Evolutionary conservation across 2,113 vertebrate genomes (phyloP).

Genomic region (Brachyhypopomus occidentalis): DNA sequence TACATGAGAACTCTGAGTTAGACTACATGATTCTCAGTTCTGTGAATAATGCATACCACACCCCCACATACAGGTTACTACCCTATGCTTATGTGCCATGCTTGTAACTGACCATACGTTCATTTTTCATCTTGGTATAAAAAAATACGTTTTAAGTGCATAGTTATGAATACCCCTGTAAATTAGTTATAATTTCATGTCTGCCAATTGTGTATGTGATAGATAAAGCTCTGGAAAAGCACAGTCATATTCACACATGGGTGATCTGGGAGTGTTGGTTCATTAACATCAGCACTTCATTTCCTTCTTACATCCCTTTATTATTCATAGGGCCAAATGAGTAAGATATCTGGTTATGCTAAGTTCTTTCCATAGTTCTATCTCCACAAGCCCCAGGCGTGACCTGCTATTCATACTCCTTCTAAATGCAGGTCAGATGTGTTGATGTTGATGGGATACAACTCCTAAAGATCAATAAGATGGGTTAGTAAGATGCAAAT

Average conservation of each 20-base stretch:
- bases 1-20: not conserved
- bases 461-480: not conserved
- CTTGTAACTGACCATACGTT: not conserved
- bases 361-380: conserved; percentile 10
- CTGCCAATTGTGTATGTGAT: not conserved
- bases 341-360: not conserved
- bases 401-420: not conserved
- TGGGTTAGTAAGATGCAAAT: not conserved
- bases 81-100: not conserved
- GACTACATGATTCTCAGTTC: not conserved
- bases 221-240: not conserved
- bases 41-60: too few species aligned
- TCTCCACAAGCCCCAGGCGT: not conserved
- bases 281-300: not conserved
- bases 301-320: not conserved
- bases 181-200: not conserved
- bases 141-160: not conserved
- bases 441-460: not conserved
- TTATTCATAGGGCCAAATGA: not conserved
- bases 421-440: not conserved
- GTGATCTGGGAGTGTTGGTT: conserved; percentile 6
- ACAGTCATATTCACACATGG: conserved; percentile 19
- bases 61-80: not conserved
- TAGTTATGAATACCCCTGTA: too few species aligned
- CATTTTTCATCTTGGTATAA: not conserved